Conservation (phyloP, 2,888 invertebrate genomes). For the Ichneumoninae sp. region DNA sequence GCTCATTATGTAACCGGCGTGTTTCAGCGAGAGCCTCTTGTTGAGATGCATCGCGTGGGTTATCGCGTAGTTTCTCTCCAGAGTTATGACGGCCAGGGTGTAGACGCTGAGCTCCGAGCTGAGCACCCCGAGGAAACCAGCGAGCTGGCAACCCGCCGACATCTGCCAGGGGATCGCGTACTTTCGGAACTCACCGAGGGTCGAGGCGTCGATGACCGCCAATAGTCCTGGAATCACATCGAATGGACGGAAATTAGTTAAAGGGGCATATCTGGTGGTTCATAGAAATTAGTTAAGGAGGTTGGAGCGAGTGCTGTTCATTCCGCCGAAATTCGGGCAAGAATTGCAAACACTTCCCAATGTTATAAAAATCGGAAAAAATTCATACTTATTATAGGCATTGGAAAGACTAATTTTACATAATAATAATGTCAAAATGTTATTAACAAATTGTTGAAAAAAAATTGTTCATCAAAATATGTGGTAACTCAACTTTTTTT, state of each 20-base stretch:
- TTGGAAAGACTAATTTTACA: too few species aligned
- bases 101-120: conserved; percentile 97
- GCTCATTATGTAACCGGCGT: conserved; percentile 96
- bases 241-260: background rate
- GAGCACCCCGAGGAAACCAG: conserved; percentile 97
- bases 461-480: too few species aligned
- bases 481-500: too few species aligned
- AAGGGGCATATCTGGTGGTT: too few species aligned
- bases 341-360: too few species aligned
- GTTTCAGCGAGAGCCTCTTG: conserved; percentile 94
- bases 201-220: conserved; percentile 98
- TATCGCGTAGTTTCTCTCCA: conserved; percentile 98
- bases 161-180: conserved; percentile 99
- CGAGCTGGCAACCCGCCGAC: conserved; percentile 95
- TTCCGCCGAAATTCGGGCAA: too few species aligned
- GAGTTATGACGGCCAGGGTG: conserved; percentile 97
- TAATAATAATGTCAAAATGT: too few species aligned
- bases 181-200: conserved; percentile 97
- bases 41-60: conserved; percentile 99
- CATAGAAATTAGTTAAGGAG: too few species aligned
- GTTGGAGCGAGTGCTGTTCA: too few species aligned
- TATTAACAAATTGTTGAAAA: too few species aligned
- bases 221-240: conserved; percentile 89
- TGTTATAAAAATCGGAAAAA: too few species aligned
- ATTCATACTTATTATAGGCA: too few species aligned